A percentile compares a stretch with the other conserved stretches of the same genome.
Evolutionary conservation across 2,113 vertebrate genomes (phyloP).

Genomic region (Eulemur macaco): DNA sequence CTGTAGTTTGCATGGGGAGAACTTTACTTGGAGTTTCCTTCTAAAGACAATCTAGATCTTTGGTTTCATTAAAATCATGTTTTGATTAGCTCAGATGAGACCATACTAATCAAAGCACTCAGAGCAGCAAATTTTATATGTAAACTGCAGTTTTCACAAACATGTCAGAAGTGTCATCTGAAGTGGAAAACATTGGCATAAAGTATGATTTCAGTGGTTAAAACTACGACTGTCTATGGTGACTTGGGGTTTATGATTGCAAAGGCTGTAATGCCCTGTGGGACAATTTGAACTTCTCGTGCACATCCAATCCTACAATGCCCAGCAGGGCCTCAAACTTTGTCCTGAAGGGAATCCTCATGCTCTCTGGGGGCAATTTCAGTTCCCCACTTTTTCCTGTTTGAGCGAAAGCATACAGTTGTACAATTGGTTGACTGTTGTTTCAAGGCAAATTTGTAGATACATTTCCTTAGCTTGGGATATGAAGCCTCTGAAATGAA

Average conservation of each 20-base stretch:
- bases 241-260: background rate
- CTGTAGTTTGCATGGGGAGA: background rate
- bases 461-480: background rate
- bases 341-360: background rate
- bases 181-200: background rate
- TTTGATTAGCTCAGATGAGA: background rate
- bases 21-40: background rate
- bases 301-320: background rate
- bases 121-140: background rate
- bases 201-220: background rate
- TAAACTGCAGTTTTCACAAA: background rate
- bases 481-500: background rate
- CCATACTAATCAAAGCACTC: background rate
- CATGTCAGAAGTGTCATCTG: background rate
- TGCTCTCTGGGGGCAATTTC: too few species aligned
- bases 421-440: background rate
- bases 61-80: background rate
- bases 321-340: background rate
- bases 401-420: background rate
- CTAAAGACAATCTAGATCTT: background rate
- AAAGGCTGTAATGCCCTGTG: background rate
- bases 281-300: background rate
- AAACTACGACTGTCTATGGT: background rate
- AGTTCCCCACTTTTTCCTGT: too few species aligned
- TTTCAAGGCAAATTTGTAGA: background rate